Evolutionary conservation across 2,113 vertebrate genomes (phyloP), one percentile per base, ranked within the genome.

Genomic region (Melospiza georgiana): DNA sequence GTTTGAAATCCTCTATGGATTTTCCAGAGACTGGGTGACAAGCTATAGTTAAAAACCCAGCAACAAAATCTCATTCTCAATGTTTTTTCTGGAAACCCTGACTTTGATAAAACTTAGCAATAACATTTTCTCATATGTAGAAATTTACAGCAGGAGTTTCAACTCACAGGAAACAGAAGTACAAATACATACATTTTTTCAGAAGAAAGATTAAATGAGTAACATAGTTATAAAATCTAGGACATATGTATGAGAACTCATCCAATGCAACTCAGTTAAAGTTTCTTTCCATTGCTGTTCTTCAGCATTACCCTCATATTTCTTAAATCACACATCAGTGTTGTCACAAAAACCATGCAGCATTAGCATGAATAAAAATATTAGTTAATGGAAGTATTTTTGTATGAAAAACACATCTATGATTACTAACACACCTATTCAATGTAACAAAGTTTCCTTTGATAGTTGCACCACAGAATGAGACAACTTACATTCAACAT

Each of bases 401-500:
- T 30, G 23, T 13, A 48, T 1, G 7, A 83, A 85, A 92, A 87
- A 62, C 28, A 35, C 14, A 43, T 59, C 54, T 15, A 44, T 1
- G 0, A 85, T 30, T 86, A 74, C 12, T 35, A 87, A 79, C 51
- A 87, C 58, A 80, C 15, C 43, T 24, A 72, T 41, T 78, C 51
- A 62, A 43, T 18, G 39, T 39, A 89, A 82, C 15, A 89, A 79
- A 46, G 13, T 84, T 72, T 84, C 80, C 30, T 69, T 85, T 92
- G 62, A 96, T 74, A 89, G 35, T 31, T 93, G 54, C 6, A 89
- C 63, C 54, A 72, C 6, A 7, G 43, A 90, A 67, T 49, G 31
- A 90, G 84, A 96, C 84, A 69, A 97, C 98, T 98, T 99, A 99
- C 99, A 99, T 98, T 99, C 99, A 55, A 98, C 97, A 62, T 99